Percentiles rank a stretch among this genome's conserved stretches.
Evolutionary conservation across 2,113 vertebrate species (phyloP).

Genomic region (Hemichromis elongatus): DNA sequence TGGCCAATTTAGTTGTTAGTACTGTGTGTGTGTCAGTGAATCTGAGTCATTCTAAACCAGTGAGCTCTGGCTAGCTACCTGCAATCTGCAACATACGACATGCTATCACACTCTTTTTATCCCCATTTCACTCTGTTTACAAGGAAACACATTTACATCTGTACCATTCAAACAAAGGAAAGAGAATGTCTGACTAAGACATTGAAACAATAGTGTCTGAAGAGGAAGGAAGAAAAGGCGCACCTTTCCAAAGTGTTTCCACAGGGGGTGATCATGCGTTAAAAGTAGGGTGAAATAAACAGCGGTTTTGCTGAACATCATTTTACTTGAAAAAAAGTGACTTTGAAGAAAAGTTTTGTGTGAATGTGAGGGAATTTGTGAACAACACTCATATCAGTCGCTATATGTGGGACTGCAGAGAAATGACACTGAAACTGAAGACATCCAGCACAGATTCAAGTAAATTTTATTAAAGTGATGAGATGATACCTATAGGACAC

Average conservation of each 20-base stretch:
- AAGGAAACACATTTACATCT: background rate
- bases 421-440: background rate
- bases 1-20: background rate
- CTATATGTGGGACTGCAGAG: background rate
- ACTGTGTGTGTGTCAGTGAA: background rate
- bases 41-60: background rate
- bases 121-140: background rate
- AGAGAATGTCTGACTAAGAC: background rate
- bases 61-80: background rate
- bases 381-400: background rate
- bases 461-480: background rate
- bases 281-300: background rate
- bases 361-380: background rate
- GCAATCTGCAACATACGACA: background rate
- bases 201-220: background rate
- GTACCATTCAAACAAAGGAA: background rate
- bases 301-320: background rate
- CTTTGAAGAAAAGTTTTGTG: background rate
- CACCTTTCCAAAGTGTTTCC: background rate
- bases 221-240: background rate
- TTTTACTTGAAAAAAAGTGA: background rate
- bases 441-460: background rate
- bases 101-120: background rate
- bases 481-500: background rate
- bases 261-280: background rate